Percentiles rank a stretch among this genome's conserved stretches.
Evolutionary conservation across 2,888 invertebrate genomes (phyloP).

Genomic region (Pemphredon lugubris): DNA sequence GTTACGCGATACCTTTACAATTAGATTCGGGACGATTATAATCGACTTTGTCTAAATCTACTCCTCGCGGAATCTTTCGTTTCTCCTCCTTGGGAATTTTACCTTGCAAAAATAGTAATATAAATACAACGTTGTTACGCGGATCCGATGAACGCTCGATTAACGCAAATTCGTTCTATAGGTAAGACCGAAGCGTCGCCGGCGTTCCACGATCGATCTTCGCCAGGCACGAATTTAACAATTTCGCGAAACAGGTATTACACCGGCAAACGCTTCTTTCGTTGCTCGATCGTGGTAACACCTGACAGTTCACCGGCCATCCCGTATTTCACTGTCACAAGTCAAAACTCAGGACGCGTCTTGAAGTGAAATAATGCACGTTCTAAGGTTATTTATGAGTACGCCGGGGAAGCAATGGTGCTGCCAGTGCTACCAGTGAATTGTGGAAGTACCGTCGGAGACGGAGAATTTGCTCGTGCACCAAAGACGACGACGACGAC

Average conservation of each 20-base stretch:
- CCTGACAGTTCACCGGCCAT: slow-evolving; percentile 42
- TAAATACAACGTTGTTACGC: too few relatives aligned
- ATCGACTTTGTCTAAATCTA: too few relatives aligned
- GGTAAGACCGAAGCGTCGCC: neutral
- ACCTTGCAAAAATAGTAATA: too few relatives aligned
- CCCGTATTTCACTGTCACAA: slow-evolving; percentile 67
- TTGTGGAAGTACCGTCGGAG: slow-evolving; percentile 56
- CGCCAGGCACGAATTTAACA: neutral
- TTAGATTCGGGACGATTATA: too few relatives aligned
- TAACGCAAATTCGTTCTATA: neutral
- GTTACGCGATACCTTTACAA: too few relatives aligned
- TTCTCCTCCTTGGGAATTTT: too few relatives aligned
- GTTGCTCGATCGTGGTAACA: slow-evolving; percentile 38
- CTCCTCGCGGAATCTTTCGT: too few relatives aligned
- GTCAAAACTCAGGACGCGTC: slow-evolving; percentile 63
- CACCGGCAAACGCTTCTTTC: slow-evolving; percentile 7
- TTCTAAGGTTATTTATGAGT: slow-evolving; percentile 65
- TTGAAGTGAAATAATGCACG: slow-evolving; percentile 67
- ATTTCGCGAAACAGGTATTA: neutral
- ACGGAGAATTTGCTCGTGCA: slow-evolving; percentile 59
- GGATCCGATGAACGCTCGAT: too few relatives aligned
- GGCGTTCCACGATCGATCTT: neutral
- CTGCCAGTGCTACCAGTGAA: slow-evolving; percentile 60
- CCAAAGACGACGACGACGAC: slow-evolving; percentile 38
- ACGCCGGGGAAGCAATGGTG: slow-evolving; percentile 55